A percentile compares a stretch with the other conserved stretches of the same genome.
Conservation (phyloP, 2,113 vertebrate genomes). For the Gymnogyps californianus region DNA sequence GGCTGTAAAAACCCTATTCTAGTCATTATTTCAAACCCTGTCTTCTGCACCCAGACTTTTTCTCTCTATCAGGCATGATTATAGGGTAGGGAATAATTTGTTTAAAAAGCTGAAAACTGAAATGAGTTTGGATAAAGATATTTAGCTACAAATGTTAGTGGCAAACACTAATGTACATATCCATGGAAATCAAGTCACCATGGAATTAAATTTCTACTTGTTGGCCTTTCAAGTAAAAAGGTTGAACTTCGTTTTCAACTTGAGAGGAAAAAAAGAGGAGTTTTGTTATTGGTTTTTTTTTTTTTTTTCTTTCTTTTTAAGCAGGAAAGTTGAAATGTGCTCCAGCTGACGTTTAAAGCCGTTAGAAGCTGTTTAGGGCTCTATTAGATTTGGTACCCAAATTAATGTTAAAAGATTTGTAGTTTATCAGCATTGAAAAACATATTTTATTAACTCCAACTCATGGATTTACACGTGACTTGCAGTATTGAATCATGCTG, state of each 20-base stretch:
- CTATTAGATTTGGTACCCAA: not conserved
- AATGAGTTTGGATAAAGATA: slow-evolving; percentile 1
- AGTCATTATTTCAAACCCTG: not conserved
- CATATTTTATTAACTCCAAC: not conserved
- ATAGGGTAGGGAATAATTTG: not conserved
- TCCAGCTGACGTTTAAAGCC: not conserved
- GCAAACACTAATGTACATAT: not conserved
- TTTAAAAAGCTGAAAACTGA: slow-evolving; percentile 2
- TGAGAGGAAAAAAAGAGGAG: not conserved
- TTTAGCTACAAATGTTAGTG: not conserved
- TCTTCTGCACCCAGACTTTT: not conserved
- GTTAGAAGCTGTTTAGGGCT: not conserved
- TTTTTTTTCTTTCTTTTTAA: rapidly evolving
- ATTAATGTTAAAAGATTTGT: not conserved
- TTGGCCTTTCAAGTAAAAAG: not conserved
- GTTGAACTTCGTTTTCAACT: not conserved
- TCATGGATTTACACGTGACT: not conserved
- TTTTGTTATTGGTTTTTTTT: not conserved
- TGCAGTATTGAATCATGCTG: not conserved
- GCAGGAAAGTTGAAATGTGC: not conserved
- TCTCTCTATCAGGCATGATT: slow-evolving; percentile 12
- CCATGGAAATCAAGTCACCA: not conserved
- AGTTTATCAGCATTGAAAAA: not conserved
- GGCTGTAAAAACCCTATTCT: not conserved
- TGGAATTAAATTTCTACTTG: not conserved